Base-by-base conservation (phyloP, 2,797 vertebrate genomes). In the Sphenopsis melanotis region DNA sequence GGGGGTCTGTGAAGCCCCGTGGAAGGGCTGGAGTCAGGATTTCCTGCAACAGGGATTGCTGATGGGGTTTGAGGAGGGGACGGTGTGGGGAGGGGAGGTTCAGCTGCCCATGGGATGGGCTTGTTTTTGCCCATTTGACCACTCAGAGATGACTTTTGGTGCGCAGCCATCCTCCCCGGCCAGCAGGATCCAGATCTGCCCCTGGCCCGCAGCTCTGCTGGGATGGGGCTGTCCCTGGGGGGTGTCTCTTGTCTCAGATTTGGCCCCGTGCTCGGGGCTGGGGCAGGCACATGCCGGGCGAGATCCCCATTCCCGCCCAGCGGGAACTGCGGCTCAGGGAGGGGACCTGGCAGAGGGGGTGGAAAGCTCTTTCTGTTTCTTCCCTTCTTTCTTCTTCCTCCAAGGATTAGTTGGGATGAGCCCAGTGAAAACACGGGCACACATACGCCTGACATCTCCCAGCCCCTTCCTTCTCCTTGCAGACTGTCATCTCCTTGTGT, bases 271-370 rank as follows among this genome's bases (percentile, higher is more conserved):
- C 57, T 90, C 1, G 1, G 41, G 37, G 80, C 80, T 57, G 80
- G 55, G 60, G 1, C 5, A 56, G 72, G 69, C 6, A 0, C 2
- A 12, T 55, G 60, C 44, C 1, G 6, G 83, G 52, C 2, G 1
- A 92, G 24, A 60, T 44, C 81, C 46, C 74, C 17, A 7, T 53
- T 53, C 75, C 74, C 1, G 0, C 87, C 63, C 36, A 24, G 7
- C 3, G 34, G 83, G 80, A 75, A 20, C 41, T 0, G 0, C 57
- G 19, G 52, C 72, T 50, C 74, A 2, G 61, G 75, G 46, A 76
- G 66, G 50, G 37, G 49, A 78, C 34, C 46, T 2, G 9, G 69
- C 80, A 78, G 14, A 50, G 34, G 19, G 13, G 74, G 9, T 52
- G 69, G 72, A 85, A 86, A 86, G 27, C 52, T 70, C 60, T 74